Conservation (phyloP, 2,888 invertebrate genomes). For the Bhutanitis thaidina region DNA sequence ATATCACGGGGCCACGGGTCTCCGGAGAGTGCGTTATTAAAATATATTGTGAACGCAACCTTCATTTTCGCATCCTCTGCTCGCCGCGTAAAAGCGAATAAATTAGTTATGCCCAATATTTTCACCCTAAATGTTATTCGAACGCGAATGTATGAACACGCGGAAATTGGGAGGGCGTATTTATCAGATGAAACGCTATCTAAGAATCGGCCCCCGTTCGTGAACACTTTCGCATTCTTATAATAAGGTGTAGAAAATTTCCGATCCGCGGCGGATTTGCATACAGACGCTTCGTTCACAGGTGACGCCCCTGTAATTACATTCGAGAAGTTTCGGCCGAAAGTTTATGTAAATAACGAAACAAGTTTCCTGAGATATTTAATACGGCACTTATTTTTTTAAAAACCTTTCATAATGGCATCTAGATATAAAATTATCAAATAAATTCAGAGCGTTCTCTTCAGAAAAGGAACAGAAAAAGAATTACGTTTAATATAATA, state of each 20-base stretch:
- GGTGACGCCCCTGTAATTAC: constrained; percentile 74
- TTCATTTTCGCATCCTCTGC: constrained; percentile 48
- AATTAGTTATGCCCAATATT: constrained; percentile 74
- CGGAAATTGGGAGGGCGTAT: constrained; percentile 71
- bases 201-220: constrained; percentile 42
- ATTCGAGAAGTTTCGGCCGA: constrained; percentile 59
- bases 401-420: not conserved
- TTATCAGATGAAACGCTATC: constrained; percentile 69
- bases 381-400: constrained; percentile 20
- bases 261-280: constrained; percentile 59
- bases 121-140: constrained; percentile 72
- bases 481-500: too few species aligned
- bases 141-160: constrained; percentile 58
- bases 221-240: constrained; percentile 57
- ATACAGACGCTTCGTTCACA: constrained; percentile 63
- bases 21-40: constrained; percentile 72
- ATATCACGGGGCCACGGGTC: constrained; percentile 54
- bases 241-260: constrained; percentile 71
- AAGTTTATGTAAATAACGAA: constrained; percentile 63
- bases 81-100: constrained; percentile 55
- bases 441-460: too few species aligned
- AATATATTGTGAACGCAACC: constrained; percentile 69
- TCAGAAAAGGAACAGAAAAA: too few species aligned
- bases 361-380: constrained; percentile 35
- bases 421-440: too few species aligned